Percentiles rank a stretch among this genome's conserved stretches.
Evolutionary conservation across 2,888 invertebrate genomes (phyloP).

Genomic region (Pristionchus japonicus): DNA sequence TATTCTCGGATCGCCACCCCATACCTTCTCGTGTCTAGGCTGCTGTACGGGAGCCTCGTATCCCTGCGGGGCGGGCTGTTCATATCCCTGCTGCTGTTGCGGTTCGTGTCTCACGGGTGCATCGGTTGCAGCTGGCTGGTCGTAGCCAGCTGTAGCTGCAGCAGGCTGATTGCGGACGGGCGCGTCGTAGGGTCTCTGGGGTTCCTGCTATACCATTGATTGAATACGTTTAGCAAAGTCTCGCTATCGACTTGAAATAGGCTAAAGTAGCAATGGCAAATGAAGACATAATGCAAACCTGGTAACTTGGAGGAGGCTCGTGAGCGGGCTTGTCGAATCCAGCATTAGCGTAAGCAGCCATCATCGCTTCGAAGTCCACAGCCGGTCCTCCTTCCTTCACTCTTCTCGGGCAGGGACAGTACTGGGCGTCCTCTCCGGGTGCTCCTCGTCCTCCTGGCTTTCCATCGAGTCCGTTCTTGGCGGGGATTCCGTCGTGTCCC

Average conservation of each 20-base stretch:
- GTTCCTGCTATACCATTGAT: not conserved
- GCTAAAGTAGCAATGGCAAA: too few relatives aligned
- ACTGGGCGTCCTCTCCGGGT: slow-evolving; percentile 42
- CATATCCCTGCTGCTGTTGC: not conserved
- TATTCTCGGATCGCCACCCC: too few relatives aligned
- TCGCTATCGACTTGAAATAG: too few relatives aligned
- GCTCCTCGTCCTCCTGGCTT: not conserved
- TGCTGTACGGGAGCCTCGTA: not conserved
- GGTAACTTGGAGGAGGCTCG: not conserved
- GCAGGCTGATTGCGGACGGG: not conserved
- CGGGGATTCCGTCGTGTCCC: slow-evolving; percentile 3
- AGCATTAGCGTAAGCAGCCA: not conserved
- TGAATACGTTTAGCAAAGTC: too few relatives aligned
- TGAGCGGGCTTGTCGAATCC: not conserved
- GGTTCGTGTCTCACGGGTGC: not conserved
- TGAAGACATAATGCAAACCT: not conserved
- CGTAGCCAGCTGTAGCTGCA: not conserved
- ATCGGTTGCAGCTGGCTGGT: not conserved
- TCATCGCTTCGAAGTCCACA: not conserved
- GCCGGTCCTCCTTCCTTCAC: not conserved
- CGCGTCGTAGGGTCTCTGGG: not conserved
- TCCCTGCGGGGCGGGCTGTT: not conserved
- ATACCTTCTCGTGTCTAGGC: not conserved
- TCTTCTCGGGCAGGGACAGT: slow-evolving; percentile 44
- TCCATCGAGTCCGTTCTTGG: not conserved